phyloP scores from a whole-genome alignment of 2,888 invertebrate species.

The Crepidodera aurea region DNA sequence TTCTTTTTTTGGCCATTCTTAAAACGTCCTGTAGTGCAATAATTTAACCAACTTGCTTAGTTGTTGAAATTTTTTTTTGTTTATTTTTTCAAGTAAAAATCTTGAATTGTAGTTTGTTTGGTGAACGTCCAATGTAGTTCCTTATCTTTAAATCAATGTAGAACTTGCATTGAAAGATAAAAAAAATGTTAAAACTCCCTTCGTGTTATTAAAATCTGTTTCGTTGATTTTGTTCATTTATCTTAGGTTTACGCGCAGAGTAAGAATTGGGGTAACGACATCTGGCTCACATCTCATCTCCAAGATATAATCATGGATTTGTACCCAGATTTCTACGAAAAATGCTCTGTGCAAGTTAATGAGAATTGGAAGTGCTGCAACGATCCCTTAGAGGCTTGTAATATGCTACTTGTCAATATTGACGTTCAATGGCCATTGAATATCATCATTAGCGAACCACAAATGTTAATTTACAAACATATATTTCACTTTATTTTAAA shows the following conservation, averaged over 20 bases:
- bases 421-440: conserved; percentile 57
- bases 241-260: conserved; percentile 9
- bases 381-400: conserved; percentile 51
- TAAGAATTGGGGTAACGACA: conserved; percentile 53
- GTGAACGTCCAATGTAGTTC: too few relatives aligned
- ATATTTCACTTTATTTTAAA: conserved; percentile 57
- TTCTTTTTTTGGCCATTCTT: too few relatives aligned
- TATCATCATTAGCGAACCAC: conserved; percentile 53
- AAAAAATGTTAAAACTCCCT: too few relatives aligned
- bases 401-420: conserved; percentile 50
- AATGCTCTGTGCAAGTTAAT: conserved; percentile 51
- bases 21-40: too few relatives aligned
- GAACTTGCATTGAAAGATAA: too few relatives aligned
- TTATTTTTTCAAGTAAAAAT: too few relatives aligned
- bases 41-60: too few relatives aligned
- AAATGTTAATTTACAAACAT: conserved; percentile 53
- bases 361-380: conserved; percentile 47
- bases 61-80: too few relatives aligned
- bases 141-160: too few relatives aligned
- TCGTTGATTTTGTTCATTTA: too few relatives aligned
- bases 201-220: too few relatives aligned
- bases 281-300: conserved; percentile 56
- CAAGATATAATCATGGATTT: conserved; percentile 58
- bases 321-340: conserved; percentile 55
- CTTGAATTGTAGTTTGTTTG: too few relatives aligned